These are phyloP conservation scores for Pseudopodoces humilis DNA, from an alignment of 2,113 vertebrate genomes.

Conservation along the genomic window DNA sequence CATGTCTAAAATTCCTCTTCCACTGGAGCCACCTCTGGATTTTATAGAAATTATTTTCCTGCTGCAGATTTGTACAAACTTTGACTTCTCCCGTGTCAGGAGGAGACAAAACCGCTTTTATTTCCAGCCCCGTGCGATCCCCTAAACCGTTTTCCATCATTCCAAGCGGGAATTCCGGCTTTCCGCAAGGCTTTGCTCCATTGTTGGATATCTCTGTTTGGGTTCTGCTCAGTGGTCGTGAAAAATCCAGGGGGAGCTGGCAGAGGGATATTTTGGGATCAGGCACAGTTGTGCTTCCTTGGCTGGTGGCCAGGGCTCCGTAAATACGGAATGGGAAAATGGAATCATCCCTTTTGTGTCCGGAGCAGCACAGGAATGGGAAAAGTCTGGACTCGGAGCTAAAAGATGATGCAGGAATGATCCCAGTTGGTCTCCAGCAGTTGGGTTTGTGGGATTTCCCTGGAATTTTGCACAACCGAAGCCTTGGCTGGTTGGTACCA, in stretches of 20 bases:
- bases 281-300: not conserved
- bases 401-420: not conserved
- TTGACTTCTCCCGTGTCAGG: rapidly evolving
- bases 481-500: not conserved
- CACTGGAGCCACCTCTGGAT: rapidly evolving
- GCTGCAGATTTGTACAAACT: not conserved
- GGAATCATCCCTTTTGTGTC: not conserved
- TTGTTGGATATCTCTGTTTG: not conserved
- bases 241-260: not conserved
- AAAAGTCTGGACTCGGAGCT: not conserved
- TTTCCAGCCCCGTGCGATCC: not conserved
- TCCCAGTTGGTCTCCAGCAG: not conserved
- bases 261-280: conserved; percentile 2
- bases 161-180: not conserved
- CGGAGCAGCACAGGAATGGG: not conserved
- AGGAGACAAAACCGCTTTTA: not conserved
- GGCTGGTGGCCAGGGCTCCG: not conserved
- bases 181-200: not conserved
- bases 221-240: not conserved
- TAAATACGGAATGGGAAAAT: not conserved
- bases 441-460: not conserved
- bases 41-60: not conserved
- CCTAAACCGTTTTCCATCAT: rapidly evolving
- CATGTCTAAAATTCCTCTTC: not conserved
- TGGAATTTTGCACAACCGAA: not conserved